A percentile compares a stretch with the other conserved stretches of the same genome.
These are phyloP conservation scores for Pseudopodoces humilis DNA, from an alignment of 2,113 vertebrate genomes.

Conservation along the genomic window DNA sequence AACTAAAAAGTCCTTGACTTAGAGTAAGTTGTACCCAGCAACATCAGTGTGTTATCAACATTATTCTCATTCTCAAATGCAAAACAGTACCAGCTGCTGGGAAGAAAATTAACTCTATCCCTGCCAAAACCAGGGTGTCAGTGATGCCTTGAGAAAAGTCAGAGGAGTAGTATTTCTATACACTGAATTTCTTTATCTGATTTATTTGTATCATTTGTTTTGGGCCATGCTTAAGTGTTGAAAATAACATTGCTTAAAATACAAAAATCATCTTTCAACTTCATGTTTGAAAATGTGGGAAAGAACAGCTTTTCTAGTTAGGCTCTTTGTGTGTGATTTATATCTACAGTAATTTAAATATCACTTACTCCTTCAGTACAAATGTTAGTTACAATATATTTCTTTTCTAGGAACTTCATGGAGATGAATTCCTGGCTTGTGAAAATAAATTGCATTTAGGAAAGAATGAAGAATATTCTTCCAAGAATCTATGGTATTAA, in stretches of 20 bases:
- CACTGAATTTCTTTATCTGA: not conserved
- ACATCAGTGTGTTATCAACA: not conserved
- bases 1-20: not conserved
- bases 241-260: not conserved
- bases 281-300: not conserved
- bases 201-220: not conserved
- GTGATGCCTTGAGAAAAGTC: not conserved
- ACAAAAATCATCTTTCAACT: not conserved
- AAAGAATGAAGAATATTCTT: not conserved
- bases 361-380: not conserved
- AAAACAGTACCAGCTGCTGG: not conserved
- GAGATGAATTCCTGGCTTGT: conserved; percentile 51
- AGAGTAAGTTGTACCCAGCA: not conserved
- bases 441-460: conserved; percentile 21
- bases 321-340: not conserved
- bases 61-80: not conserved
- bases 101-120: not conserved
- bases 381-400: not conserved
- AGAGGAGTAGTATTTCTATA: not conserved
- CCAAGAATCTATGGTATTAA: conserved; percentile 64
- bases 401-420: conserved; percentile 63
- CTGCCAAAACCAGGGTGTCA: not conserved
- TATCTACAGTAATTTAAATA: not conserved
- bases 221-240: not conserved
- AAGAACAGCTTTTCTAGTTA: not conserved